Evolutionary conservation across 2,888 invertebrate species (phyloP).

Genomic region (Orthosia gothica): DNA sequence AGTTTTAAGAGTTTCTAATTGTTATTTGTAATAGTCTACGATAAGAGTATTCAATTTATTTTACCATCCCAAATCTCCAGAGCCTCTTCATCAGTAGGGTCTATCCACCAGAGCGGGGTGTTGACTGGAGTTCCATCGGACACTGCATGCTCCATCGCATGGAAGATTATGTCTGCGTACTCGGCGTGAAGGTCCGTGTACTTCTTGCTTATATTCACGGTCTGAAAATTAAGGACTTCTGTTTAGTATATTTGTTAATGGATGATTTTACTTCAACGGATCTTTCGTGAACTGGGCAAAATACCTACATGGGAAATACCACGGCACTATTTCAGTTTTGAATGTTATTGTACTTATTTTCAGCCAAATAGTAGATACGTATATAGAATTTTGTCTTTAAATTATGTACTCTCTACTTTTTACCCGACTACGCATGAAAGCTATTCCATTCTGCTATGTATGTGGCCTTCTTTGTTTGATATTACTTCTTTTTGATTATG

Average conservation of each 20-base stretch:
- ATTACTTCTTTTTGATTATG: too few species aligned
- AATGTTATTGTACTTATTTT: too few species aligned
- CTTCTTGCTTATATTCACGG: conserved; percentile 92
- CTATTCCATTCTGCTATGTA: too few species aligned
- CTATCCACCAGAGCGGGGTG: conserved; percentile 97
- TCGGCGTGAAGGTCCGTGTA: conserved; percentile 93
- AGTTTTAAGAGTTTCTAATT: too few species aligned
- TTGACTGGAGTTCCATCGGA: conserved; percentile 94
- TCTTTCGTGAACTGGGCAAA: not conserved
- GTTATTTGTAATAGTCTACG: too few species aligned
- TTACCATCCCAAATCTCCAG: conserved; percentile 91
- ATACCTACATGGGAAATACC: not conserved
- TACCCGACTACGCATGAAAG: too few species aligned
- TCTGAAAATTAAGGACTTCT: conserved; percentile 79
- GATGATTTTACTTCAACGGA: not conserved
- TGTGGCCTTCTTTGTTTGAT: too few species aligned
- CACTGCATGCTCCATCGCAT: conserved; percentile 92
- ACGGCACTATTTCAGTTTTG: too few species aligned
- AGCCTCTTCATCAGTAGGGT: conserved; percentile 93
- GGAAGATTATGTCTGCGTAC: conserved; percentile 92
- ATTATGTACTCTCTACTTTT: too few species aligned
- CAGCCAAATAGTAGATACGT: too few species aligned
- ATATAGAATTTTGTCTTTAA: too few species aligned
- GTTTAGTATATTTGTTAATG: not conserved
- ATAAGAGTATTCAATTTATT: too few species aligned